Percentiles rank a stretch among this genome's conserved stretches.
Conservation (phyloP, 1,140 invertebrate species). For the Chrysoperla carnea region DNA sequence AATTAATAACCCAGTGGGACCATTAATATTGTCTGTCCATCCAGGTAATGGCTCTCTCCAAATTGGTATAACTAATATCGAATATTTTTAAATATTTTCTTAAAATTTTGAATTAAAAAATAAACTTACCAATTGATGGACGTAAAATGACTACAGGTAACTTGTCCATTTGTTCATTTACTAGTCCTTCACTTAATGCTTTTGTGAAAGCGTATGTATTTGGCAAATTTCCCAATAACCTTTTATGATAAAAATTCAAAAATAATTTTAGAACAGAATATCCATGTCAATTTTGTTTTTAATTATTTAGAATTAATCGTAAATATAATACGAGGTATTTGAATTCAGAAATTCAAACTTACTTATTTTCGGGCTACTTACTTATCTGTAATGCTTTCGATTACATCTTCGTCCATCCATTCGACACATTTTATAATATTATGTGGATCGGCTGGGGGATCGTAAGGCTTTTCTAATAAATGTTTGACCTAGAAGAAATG, state of each 20-base stretch:
- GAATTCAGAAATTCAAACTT: neutral
- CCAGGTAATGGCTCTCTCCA: constrained; percentile 67
- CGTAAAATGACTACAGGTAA: constrained; percentile 76
- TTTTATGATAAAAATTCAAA: constrained; percentile 15
- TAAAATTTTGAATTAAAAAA: neutral
- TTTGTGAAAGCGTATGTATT: constrained; percentile 91
- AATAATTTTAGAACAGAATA: neutral
- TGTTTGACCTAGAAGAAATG: constrained; percentile 34
- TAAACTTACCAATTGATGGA: constrained; percentile 63
- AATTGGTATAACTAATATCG: constrained; percentile 44
- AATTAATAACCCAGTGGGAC: constrained; percentile 60
- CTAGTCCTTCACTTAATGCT: constrained; percentile 64
- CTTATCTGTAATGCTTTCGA: constrained; percentile 54
- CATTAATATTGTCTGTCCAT: constrained; percentile 91
- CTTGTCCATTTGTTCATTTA: constrained; percentile 52
- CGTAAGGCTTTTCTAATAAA: constrained; percentile 56
- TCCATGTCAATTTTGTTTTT: neutral
- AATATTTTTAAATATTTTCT: neutral
- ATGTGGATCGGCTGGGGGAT: constrained; percentile 72
- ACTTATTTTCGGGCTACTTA: constrained; percentile 13
- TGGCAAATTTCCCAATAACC: constrained; percentile 62
- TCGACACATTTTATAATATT: constrained; percentile 76
- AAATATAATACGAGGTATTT: too few relatives aligned
- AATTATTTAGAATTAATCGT: too few relatives aligned
- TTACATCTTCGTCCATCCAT: constrained; percentile 67